Conservation (phyloP, 2,888 invertebrate species). For the Drosophila sordidapex region DNA sequence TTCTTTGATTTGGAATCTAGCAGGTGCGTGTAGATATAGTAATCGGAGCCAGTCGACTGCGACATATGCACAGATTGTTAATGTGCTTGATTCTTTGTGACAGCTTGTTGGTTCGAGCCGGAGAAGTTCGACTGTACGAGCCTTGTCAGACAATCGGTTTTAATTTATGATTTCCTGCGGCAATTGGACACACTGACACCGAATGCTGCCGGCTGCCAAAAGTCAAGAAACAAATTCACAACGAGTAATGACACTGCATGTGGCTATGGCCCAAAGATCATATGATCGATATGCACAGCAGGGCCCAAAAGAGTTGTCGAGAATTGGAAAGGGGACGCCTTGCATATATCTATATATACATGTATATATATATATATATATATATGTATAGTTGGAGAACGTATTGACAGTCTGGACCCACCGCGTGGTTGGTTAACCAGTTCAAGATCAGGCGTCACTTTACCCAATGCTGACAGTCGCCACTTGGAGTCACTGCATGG, state of each 20-base stretch:
- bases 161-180: slow-evolving; percentile 82
- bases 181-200: slow-evolving; percentile 55
- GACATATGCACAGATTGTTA: neutral
- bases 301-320: slow-evolving; percentile 51
- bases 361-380: neutral
- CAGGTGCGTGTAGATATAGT: neutral
- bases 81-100: neutral
- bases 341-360: slow-evolving; percentile 11
- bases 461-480: slow-evolving; percentile 60
- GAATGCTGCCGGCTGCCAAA: slow-evolving; percentile 31
- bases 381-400: slow-evolving; percentile 20
- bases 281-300: slow-evolving; percentile 68
- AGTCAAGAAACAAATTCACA: slow-evolving; percentile 27
- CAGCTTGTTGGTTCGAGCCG: neutral
- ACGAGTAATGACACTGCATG: slow-evolving; percentile 78
- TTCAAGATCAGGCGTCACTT: slow-evolving; percentile 78
- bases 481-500: slow-evolving; percentile 22
- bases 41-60: neutral
- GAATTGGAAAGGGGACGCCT: slow-evolving; percentile 63
- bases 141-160: slow-evolving; percentile 81
- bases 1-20: neutral
- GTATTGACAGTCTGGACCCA: slow-evolving; percentile 73
- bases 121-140: slow-evolving; percentile 35
- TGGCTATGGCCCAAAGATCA: slow-evolving; percentile 42
- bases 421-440: slow-evolving; percentile 70